A percentile compares a stretch with the other conserved stretches of the same genome.
These are phyloP conservation scores for Vireo griseus DNA, from an alignment of 2,797 vertebrate genomes.

Conservation along the genomic window DNA sequence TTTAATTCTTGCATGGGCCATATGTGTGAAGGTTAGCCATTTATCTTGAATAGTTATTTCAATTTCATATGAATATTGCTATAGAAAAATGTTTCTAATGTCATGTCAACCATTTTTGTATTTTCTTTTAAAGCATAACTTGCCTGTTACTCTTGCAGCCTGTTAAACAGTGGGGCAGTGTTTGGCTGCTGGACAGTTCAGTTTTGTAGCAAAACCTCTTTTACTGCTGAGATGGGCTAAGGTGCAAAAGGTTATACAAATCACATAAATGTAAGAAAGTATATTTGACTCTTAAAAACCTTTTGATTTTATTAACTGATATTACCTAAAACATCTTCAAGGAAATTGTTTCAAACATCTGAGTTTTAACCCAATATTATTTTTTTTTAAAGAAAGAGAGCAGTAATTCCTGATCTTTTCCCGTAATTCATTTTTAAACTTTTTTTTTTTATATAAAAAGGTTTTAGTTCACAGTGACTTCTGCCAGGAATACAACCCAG, in stretches of 20 bases:
- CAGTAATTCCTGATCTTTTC: background rate
- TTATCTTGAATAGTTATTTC: constrained; percentile 22
- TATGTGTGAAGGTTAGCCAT: background rate
- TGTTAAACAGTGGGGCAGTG: background rate
- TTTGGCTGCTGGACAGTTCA: background rate
- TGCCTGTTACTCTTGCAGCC: background rate
- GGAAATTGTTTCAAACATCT: background rate
- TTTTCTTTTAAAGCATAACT: background rate
- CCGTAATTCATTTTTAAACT: background rate
- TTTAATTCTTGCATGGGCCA: background rate
- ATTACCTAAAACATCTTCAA: background rate
- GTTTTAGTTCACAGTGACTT: background rate
- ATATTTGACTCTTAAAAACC: constrained; percentile 5
- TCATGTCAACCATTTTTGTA: background rate
- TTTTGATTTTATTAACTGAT: constrained; percentile 20
- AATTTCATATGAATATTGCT: background rate
- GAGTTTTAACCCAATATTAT: background rate
- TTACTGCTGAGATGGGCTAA: background rate
- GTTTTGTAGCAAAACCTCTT: background rate
- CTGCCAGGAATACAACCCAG: background rate
- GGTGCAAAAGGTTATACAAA: background rate
- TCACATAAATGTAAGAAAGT: background rate
- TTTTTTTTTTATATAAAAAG: background rate
- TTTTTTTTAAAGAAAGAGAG: background rate
- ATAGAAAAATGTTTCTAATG: background rate